Base-by-base conservation (phyloP, 2,113 vertebrate species). In the Lota lota region DNA sequence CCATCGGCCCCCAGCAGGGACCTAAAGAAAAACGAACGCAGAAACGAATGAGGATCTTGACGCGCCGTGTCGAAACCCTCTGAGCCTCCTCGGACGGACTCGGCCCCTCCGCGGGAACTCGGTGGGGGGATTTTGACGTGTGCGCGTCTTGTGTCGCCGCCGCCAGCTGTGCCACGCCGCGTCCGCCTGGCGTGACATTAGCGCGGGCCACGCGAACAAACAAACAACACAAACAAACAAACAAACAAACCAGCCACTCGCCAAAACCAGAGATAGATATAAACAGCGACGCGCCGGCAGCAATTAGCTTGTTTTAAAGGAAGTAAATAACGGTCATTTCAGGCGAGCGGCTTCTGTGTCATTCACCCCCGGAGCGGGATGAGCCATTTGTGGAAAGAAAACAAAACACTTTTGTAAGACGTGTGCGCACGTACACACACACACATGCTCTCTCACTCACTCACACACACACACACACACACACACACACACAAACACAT, bases 261-360 rank as follows among this genome's bases (percentile, higher is more conserved):
- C 22, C 40, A 47, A 18, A 47, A n/a, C 10, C 33, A 47, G 18
- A 64, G 7, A 47, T n/a, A 64, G n/a, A 64, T 19, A 20, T 40
- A 54, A 22, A 70, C 22, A 57, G 40, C 5, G 6, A n/a, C 19
- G 80, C 68, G 62, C 64, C 33, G 82, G 75, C 79, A 76, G 85
- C 85, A 88, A 90, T 90, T 90, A 90, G 85, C 85, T 88, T 87
- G 88, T 90, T 90, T 90, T 88, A 88, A 85, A 86, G 80, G 85
- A 87, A 86, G 82, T 80, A 90, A 90, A 90, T 90, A 85, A 90
- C 87, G 84, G 87, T 88, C 75, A 90, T 90, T 90, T 90, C 74
- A 79, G 78, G 84, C 63, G 78, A 86, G 81, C 81, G 70, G 79
- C 85, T 82, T 86, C 87, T 83, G 81, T 87, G 86, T 87, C 87